Conservation (phyloP, 92 coral and sea anemone genomes). For the Parazoanthus darwini region DNA sequence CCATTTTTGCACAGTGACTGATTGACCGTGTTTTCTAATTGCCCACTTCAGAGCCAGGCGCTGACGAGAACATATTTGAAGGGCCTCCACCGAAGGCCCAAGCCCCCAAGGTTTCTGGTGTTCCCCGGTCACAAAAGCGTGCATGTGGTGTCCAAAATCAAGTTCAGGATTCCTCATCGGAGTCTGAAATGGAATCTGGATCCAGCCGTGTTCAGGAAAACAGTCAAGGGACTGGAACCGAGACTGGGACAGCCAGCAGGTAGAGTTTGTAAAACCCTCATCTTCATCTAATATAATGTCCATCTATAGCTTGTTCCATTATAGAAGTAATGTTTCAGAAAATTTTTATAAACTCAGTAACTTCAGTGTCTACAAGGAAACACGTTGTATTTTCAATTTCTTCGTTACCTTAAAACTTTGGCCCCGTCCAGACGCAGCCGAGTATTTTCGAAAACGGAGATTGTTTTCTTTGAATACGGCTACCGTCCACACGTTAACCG, state of each 20-base stretch:
- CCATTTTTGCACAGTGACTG: no score
- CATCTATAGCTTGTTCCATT: no score
- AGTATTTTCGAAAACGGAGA: no score
- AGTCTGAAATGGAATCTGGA: conserved; percentile 14
- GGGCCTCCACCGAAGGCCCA: not conserved
- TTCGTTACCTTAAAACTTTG: no score
- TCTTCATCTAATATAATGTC: no score
- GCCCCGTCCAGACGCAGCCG: no score
- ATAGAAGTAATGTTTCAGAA: no score
- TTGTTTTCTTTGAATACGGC: no score
- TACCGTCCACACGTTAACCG: no score
- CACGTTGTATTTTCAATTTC: no score
- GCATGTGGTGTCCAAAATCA: not conserved
- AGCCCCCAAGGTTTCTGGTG: conserved; percentile 4
- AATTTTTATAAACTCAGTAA: no score
- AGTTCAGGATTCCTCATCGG: conserved; percentile 13
- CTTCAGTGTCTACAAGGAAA: no score
- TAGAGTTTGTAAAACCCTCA: not conserved
- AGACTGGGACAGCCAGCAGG: conserved; percentile 28
- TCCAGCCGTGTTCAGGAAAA: not conserved
- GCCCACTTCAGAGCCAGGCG: conserved; percentile 3
- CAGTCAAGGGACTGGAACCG: conserved; percentile 29
- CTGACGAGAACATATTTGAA: conserved; percentile 13
- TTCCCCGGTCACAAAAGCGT: conserved; percentile 19
- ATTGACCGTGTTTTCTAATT: not conserved